phyloP scores from a whole-genome alignment of 2,113 vertebrate genomes.

The Anolis sagrei region DNA sequence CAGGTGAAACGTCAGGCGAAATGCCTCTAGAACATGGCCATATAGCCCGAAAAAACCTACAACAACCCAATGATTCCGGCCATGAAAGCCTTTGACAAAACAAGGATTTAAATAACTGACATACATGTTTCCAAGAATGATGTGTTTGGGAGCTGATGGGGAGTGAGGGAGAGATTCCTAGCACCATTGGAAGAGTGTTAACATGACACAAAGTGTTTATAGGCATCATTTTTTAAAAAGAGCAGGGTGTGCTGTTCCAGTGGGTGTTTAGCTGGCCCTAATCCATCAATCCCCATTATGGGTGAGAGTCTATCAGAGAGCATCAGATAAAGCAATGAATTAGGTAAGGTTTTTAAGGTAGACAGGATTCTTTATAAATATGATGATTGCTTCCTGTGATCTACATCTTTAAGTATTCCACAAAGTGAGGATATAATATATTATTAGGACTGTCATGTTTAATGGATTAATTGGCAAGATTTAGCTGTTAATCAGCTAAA shows the following conservation, averaged over 20 bases:
- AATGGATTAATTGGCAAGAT: background rate
- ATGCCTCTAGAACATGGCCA: too few relatives aligned
- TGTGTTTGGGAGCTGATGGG: background rate
- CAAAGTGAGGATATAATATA: background rate
- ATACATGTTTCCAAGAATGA: background rate
- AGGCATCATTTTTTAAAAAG: background rate
- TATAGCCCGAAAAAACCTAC: too few relatives aligned
- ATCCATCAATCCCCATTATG: background rate
- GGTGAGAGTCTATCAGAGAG: background rate
- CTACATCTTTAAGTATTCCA: background rate
- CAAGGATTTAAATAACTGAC: background rate
- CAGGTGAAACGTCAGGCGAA: too few relatives aligned
- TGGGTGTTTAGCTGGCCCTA: background rate
- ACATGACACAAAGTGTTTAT: background rate
- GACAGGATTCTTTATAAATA: background rate
- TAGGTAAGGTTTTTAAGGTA: background rate
- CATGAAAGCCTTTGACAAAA: too few relatives aligned
- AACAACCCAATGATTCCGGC: too few relatives aligned
- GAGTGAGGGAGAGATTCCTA: too few relatives aligned
- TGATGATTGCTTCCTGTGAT: too few relatives aligned
- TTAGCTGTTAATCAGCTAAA: background rate
- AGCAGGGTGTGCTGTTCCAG: background rate
- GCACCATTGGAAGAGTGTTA: too few relatives aligned
- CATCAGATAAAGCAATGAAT: background rate
- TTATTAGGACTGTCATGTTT: background rate